A percentile compares a stretch with the other conserved stretches of the same genome.
Conservation (phyloP, 2,113 vertebrate species). For the Prochilodus magdalenae region DNA sequence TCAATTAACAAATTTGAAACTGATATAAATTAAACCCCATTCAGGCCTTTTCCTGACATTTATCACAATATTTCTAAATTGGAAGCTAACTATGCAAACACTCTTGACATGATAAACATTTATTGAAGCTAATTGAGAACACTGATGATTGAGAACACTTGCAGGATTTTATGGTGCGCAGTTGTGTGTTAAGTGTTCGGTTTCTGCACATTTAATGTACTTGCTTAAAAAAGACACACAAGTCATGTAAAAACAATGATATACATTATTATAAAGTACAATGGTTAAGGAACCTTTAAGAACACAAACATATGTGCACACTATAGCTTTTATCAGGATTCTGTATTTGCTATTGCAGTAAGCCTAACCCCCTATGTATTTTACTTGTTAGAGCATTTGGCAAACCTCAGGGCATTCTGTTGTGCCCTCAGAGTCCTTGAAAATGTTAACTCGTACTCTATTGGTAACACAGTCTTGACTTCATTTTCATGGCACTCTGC, state of each 20-base stretch:
- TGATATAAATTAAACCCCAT: neutral
- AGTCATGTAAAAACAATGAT: too few species aligned
- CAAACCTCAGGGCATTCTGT: neutral
- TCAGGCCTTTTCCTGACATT: neutral
- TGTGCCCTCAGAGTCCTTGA: neutral
- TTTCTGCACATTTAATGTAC: neutral
- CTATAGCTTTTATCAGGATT: neutral
- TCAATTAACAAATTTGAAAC: neutral
- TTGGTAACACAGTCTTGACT: neutral
- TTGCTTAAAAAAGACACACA: too few species aligned
- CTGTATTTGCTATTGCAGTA: neutral
- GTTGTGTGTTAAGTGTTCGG: neutral
- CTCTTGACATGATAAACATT: neutral
- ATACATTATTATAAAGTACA: too few species aligned
- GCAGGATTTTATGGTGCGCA: neutral
- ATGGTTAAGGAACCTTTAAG: too few species aligned
- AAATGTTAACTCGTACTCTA: neutral
- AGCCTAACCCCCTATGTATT: neutral
- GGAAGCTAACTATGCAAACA: neutral
- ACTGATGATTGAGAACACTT: too few species aligned
- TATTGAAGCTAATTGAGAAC: neutral
- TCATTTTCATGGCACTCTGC: slow-evolving; percentile 15
- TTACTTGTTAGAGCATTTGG: neutral
- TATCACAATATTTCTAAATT: too few species aligned
- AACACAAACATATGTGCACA: neutral